Evolutionary conservation across 1,140 invertebrate genomes (phyloP).

Genomic region (Zaprionus ornatus): DNA sequence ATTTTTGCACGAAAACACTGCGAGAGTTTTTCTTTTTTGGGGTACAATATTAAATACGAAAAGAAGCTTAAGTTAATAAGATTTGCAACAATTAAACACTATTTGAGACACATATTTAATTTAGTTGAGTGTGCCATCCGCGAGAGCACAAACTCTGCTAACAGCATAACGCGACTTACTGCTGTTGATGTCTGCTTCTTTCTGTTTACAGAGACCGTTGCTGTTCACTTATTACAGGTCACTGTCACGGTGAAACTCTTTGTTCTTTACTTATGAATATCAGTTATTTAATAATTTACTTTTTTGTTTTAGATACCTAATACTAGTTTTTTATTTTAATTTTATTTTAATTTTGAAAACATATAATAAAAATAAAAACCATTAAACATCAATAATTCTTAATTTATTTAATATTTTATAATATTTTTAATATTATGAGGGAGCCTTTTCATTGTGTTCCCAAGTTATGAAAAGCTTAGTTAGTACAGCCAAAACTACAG

Average conservation of each 20-base stretch:
- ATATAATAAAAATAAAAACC: too few relatives aligned
- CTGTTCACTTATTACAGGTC: neutral
- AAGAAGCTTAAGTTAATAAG: slow-evolving; percentile 30
- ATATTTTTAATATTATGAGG: too few relatives aligned
- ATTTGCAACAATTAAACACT: slow-evolving; percentile 42
- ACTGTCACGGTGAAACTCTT: neutral
- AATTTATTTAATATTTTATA: too few relatives aligned
- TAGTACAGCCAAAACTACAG: neutral
- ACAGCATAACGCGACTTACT: neutral
- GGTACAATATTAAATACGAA: slow-evolving; percentile 7
- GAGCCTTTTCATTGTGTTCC: too few relatives aligned
- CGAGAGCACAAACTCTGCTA: slow-evolving; percentile 3
- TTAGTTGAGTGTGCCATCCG: neutral
- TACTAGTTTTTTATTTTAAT: neutral
- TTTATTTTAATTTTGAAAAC: too few relatives aligned
- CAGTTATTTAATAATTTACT: neutral
- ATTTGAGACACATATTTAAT: slow-evolving; percentile 48
- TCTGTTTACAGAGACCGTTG: neutral
- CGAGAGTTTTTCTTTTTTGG: slow-evolving; percentile 2
- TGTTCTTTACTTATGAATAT: neutral
- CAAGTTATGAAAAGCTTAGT: neutral
- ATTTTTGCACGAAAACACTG: neutral
- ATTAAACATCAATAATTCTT: too few relatives aligned
- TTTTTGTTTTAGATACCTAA: neutral
- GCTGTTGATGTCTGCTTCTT: neutral